A percentile compares a stretch with the other conserved stretches of the same genome.
Conservation (phyloP, 2,113 vertebrate species). For the Nycticorax nycticorax region DNA sequence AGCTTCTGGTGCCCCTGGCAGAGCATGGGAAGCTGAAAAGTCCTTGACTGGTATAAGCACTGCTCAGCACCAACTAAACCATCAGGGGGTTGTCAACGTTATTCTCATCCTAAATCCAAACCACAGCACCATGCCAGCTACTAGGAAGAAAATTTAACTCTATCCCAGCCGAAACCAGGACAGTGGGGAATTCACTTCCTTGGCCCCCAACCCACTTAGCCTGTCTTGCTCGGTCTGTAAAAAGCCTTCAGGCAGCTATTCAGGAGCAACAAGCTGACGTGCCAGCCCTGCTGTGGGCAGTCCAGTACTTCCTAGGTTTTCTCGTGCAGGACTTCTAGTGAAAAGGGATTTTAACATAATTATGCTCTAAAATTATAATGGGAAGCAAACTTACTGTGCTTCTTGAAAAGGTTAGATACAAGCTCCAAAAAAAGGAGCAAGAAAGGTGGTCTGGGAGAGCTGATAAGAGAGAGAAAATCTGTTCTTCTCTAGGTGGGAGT, state of each 20-base stretch:
- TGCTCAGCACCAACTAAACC: no score
- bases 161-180: no score
- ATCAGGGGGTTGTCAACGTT: no score
- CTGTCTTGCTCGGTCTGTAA: neutral
- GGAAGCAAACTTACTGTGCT: neutral
- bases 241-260: neutral
- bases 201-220: neutral
- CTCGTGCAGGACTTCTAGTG: neutral
- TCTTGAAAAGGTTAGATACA: neutral
- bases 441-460: neutral
- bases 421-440: neutral
- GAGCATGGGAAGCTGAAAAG: no score
- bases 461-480: neutral
- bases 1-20: no score
- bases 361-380: neutral
- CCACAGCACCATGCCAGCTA: no score
- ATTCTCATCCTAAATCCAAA: no score
- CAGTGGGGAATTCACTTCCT: neutral
- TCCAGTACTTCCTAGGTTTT: neutral
- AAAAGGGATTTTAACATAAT: neutral
- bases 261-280: neutral
- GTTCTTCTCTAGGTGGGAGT: neutral
- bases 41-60: no score
- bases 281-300: neutral
- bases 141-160: no score